Evolutionary conservation across 2,888 invertebrate species (phyloP).

Genomic region (Serripes groenlandicus): DNA sequence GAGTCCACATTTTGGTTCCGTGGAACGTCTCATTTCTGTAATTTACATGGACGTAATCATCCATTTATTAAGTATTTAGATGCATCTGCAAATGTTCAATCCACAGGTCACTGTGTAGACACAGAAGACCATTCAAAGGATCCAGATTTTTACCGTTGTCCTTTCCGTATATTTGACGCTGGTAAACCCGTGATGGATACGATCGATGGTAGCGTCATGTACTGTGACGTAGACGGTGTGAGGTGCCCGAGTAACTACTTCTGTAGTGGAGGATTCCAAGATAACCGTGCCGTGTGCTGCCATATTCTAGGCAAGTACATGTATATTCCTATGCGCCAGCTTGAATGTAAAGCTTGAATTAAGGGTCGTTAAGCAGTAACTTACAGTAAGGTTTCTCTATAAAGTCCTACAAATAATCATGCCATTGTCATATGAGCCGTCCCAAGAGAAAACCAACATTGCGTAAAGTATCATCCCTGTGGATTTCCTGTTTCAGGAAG

Average conservation of each 20-base stretch:
- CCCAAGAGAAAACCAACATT: no score
- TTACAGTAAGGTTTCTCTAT: no score
- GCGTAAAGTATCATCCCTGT: no score
- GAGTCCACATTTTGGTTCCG: background rate
- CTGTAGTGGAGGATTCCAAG: slow-evolving; percentile 49
- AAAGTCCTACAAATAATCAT: no score
- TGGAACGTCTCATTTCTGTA: background rate
- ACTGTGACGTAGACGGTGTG: slow-evolving; percentile 53
- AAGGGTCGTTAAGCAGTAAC: no score
- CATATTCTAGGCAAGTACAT: slow-evolving; percentile 50
- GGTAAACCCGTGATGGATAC: slow-evolving; percentile 33
- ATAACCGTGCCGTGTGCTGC: slow-evolving; percentile 50
- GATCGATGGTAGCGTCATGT: slow-evolving; percentile 46
- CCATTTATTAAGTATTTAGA: background rate
- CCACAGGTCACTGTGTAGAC: background rate
- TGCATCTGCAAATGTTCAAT: background rate
- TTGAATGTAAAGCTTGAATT: no score
- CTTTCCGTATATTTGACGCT: slow-evolving; percentile 50
- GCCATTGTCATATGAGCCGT: no score
- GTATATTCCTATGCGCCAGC: no score
- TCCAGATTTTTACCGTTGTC: slow-evolving; percentile 44
- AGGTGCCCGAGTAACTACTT: slow-evolving; percentile 47
- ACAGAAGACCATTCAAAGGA: slow-evolving; percentile 5
- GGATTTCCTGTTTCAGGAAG: background rate
- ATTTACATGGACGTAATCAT: background rate